Conservation (phyloP, 2,113 vertebrate species). For the Melanerpes formicivorus region DNA sequence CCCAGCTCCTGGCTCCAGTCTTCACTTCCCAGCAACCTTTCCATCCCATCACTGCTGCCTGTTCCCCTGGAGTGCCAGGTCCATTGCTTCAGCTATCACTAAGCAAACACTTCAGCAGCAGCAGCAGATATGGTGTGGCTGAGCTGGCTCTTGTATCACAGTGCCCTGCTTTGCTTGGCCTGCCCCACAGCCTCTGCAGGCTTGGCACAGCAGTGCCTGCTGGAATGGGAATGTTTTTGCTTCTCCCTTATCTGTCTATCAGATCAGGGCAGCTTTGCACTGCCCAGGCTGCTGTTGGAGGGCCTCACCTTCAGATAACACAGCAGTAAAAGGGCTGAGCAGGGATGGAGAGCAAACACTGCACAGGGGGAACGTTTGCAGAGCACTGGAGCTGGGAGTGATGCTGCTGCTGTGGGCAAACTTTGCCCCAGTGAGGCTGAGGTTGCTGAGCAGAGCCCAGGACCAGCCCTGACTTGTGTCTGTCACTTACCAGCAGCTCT, state of each 20-base stretch:
- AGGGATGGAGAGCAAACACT: slow-evolving; percentile 11
- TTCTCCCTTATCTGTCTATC: not conserved
- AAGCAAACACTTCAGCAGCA: not conserved
- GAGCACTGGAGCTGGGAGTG: not conserved
- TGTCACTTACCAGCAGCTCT: not conserved
- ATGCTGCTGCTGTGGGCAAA: not conserved
- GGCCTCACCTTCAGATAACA: slow-evolving; percentile 26
- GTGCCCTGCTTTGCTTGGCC: slow-evolving; percentile 14
- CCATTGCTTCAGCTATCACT: not conserved
- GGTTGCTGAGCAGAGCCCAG: not conserved
- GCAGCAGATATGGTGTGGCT: not conserved
- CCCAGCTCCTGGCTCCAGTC: too few species aligned
- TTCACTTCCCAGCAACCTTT: too few species aligned
- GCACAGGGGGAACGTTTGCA: not conserved
- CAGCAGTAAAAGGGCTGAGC: not conserved
- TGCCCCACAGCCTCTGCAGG: not conserved
- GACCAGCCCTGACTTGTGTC: not conserved
- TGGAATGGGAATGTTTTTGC: not conserved
- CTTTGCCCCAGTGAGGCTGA: not conserved
- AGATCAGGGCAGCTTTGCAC: not conserved
- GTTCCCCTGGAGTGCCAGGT: not conserved
- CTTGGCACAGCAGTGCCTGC: not conserved
- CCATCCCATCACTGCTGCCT: not conserved
- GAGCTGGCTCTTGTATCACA: not conserved
- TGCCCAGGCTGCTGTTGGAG: not conserved